phyloP scores from a whole-genome alignment of 64 coral and sea anemone species.

The Pachyseris speciosa region DNA sequence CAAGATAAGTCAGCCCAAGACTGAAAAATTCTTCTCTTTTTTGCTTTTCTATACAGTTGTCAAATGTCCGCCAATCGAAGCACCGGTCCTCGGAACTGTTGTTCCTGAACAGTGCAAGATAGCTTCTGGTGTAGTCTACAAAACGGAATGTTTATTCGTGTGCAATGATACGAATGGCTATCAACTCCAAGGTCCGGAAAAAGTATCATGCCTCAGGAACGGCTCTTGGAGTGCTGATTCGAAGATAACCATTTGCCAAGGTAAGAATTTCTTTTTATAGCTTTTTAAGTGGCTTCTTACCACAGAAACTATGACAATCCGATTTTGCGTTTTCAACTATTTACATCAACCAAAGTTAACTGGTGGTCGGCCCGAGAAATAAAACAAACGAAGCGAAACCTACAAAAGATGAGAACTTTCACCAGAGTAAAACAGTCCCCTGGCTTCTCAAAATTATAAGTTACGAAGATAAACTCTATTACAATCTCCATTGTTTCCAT shows the following conservation, averaged over 20 bases:
- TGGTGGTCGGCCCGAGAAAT: no score
- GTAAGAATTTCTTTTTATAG: no score
- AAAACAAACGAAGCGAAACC: no score
- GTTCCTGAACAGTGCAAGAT: neutral
- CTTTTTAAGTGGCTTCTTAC: no score
- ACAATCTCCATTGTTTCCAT: neutral
- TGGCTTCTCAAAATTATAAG: no score
- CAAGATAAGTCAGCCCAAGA: neutral
- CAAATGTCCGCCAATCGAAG: neutral
- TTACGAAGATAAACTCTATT: no score
- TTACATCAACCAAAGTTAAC: no score
- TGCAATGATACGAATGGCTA: slow-evolving; percentile 54
- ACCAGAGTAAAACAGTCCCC: no score
- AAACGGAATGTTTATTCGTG: slow-evolving; percentile 37
- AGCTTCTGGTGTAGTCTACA: slow-evolving; percentile 17
- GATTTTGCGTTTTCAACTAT: no score
- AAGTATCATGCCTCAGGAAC: slow-evolving; percentile 8
- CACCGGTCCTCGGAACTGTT: neutral
- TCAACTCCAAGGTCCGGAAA: neutral
- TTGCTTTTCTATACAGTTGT: neutral
- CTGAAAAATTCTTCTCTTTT: neutral
- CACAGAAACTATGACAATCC: no score
- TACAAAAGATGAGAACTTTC: no score
- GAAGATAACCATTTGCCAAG: slow-evolving; percentile 1
- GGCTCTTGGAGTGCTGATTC: slow-evolving; percentile 45